Evolutionary conservation across 2,888 invertebrate genomes (phyloP), one percentile per base, ranked within the genome.

Genomic region (Scaptomyza reducta): DNA sequence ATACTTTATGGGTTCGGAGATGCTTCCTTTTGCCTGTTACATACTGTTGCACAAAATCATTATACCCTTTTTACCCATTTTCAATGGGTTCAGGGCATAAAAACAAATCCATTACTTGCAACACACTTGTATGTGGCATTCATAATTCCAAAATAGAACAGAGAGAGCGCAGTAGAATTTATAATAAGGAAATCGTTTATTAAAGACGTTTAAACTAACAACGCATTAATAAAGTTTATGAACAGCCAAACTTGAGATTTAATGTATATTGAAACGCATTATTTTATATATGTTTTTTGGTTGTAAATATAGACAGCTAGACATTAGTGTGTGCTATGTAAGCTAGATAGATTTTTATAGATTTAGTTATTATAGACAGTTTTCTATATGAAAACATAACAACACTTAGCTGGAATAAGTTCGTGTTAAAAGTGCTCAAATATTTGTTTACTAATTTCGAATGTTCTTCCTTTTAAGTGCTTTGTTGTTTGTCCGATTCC

Each of bases 121-220:
- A 1, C 14, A 49, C 10, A 22, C 18, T 9, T 9, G 6, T 40
- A 4, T 35, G 40, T n/a, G 11, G 22, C 13, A 6, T 14, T 29
- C 13, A 7, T 7, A 31, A 16, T 6, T 6, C 16, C 29, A n/a
- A 27, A 47, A 18, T 7, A 27, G n/a, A 38, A 22, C 38, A n/a
- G n/a, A 16, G 25, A n/a, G 16, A 27, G 7, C 35, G 14, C 35
- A 29, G 35, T 29, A 35, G 35, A 22, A 14, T 2, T 13, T 38
- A 50, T 49, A 62, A 62, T 62, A 60, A 62, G 62, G 62, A 62
- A 62, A 62, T 38, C 60, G 38, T 25, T 50, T 60, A 25, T 50
- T 50, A 62, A 38, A 50, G 27, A 49, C 62, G 14, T 42, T 47
- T 35, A 46, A 38, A 10, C 40, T 40, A 33, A 33, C 44, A 51